Evolutionary conservation across 2,113 vertebrate species (phyloP).

Genomic region (Protomyctophum bolini): DNA sequence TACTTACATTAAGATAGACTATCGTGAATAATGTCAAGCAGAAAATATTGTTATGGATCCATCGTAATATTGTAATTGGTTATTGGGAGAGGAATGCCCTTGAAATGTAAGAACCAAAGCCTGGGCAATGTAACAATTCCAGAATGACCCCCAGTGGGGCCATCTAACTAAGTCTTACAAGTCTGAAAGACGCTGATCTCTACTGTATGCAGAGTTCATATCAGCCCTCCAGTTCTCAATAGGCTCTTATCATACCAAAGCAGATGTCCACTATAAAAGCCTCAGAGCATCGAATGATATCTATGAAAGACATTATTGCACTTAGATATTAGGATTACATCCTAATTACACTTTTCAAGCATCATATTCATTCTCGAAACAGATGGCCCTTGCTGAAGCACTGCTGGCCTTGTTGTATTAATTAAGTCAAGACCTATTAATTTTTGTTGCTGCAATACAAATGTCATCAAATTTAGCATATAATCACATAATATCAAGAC

Average conservation of each 20-base stretch:
- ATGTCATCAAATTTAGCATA: no score
- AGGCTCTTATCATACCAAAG: conserved; percentile 63
- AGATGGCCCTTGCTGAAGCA: conserved; percentile 20
- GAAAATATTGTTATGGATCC: conserved; percentile 60
- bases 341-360: conserved; percentile 30
- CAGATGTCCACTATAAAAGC: conserved; percentile 57
- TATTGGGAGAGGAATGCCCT: conserved; percentile 46
- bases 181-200: conserved; percentile 57
- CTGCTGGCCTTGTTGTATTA: conserved; percentile 3
- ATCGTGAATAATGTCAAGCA: conserved; percentile 60
- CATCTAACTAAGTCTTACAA: conserved; percentile 52
- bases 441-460: background rate
- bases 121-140: conserved; percentile 57
- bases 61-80: conserved; percentile 70
- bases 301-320: conserved; percentile 50
- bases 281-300: conserved; percentile 53
- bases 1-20: conserved; percentile 68
- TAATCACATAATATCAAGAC: no score
- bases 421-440: background rate
- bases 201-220: conserved; percentile 42
- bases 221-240: conserved; percentile 57
- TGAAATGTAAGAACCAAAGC: conserved; percentile 61
- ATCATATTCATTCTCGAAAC: conserved; percentile 24
- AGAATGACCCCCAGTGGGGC: conserved; percentile 60
- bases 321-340: conserved; percentile 45